Base-by-base conservation (phyloP, 2,113 vertebrate genomes). In the Dicrurus megarhynchus region DNA sequence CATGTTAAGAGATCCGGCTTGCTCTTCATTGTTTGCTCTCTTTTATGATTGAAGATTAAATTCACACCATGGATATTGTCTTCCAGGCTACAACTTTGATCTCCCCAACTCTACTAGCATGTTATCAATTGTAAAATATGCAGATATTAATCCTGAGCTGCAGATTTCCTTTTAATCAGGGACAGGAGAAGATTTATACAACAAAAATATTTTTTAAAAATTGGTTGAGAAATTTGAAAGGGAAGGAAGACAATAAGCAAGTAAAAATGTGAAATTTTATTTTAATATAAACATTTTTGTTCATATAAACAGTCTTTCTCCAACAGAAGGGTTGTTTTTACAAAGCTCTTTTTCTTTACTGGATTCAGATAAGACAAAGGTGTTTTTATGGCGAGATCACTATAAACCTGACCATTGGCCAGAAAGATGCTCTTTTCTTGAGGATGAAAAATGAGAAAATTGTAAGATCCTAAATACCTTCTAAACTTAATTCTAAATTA, bases 1-100 rank as follows among this genome's bases (percentile, higher is more conserved):
- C 8, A 16, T 0, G 0, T 47, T 53, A 44, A 33, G 13, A 56
- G 7, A 74, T n/a, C 7, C 3, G 44, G 14, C 6, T 64, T 68
- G 6, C 13, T 75, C 15, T 78, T 78, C 60, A 14, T 23, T 77
- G 4, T 56, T 82, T 68, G 3, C 1, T 71, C 1, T 63, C 37
- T 82, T 67, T 53, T 63, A 14, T 24, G 67, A 59, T 1, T 65
- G 11, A 64, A 81, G 17, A 87, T 50, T 68, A 71, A 75, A 71
- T 87, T 33, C 33, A 63, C 9, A 47, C 19, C 16, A 32, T 11
- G 15, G 27, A 59, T 68, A 63, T 53, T 9, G 19, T 50, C 7
- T 65, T 80, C 28, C 19, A 78, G 4, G 4, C 2, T 67, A 49
- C 35, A 78, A 24, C 8, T 60, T 87, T 89, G 59, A 76, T 53